These are phyloP conservation scores for Macrobrachium rosenbergii DNA, from an alignment of 1,140 invertebrate genomes.

Conservation along the genomic window DNA sequence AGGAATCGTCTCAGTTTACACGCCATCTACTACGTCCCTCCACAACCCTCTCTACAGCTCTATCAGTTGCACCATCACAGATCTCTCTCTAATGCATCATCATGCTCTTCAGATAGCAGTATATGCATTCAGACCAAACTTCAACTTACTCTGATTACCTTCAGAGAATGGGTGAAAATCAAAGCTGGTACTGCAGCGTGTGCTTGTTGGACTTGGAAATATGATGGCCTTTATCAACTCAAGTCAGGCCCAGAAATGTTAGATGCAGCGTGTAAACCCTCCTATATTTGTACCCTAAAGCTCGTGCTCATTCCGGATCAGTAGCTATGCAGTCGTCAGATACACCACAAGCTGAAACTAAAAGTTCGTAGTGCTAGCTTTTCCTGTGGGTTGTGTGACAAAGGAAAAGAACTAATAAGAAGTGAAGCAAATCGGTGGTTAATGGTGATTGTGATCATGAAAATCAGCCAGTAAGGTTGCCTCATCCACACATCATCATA, in stretches of 20 bases:
- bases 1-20: conserved; percentile 26
- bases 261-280: conserved; percentile 49
- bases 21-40: conserved; percentile 45
- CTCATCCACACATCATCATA: conserved; percentile 46
- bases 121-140: conserved; percentile 26
- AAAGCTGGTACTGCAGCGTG: conserved; percentile 81
- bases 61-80: conserved; percentile 28
- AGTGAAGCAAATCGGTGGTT: conserved; percentile 50
- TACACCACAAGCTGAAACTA: not conserved
- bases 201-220: conserved; percentile 81
- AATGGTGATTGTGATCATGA: conserved; percentile 65
- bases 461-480: conserved; percentile 20
- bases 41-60: conserved; percentile 69
- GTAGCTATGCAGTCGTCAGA: conserved; percentile 8
- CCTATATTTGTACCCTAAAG: conserved; percentile 51
- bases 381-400: not conserved
- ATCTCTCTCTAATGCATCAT: conserved; percentile 27
- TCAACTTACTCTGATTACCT: conserved; percentile 74
- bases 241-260: conserved; percentile 65
- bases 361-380: conserved; percentile 33
- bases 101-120: conserved; percentile 39
- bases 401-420: conserved; percentile 17
- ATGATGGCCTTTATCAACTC: conserved; percentile 77
- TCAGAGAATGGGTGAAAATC: conserved; percentile 82
- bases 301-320: conserved; percentile 62